These are phyloP conservation scores for Pseudanteris insignis DNA, from an alignment of 2,888 invertebrate genomes.

Conservation along the genomic window DNA sequence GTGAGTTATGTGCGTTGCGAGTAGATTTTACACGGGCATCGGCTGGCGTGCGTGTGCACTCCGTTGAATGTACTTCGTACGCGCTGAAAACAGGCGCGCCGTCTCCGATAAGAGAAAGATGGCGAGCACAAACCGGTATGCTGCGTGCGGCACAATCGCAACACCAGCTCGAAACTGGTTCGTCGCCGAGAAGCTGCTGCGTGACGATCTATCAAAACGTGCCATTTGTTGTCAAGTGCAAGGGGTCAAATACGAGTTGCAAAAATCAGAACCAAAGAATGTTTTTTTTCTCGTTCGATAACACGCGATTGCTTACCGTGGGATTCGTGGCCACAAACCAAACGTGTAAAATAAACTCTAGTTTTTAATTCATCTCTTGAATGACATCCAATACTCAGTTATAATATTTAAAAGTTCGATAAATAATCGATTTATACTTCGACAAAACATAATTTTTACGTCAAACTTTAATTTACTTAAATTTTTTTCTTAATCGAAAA, in stretches of 20 bases:
- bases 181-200: conserved; percentile 18
- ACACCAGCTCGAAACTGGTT: conserved; percentile 32
- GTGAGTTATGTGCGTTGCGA: conserved; percentile 39
- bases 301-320: conserved; percentile 5
- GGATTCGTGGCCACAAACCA: background rate
- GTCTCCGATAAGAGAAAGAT: conserved; percentile 7
- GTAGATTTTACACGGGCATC: conserved; percentile 24
- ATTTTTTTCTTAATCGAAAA: background rate
- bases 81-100: conserved; percentile 14
- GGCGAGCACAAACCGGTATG: too few species aligned
- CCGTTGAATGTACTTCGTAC: background rate
- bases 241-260: conserved; percentile 23
- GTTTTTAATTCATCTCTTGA: too few species aligned
- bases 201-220: conserved; percentile 27
- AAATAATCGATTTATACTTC: too few species aligned
- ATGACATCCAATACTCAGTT: too few species aligned
- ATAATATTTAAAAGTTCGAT: too few species aligned
- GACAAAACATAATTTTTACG: background rate
- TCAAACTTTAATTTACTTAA: background rate
- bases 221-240: conserved; percentile 33
- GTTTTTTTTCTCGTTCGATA: conserved; percentile 11
- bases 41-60: conserved; percentile 4
- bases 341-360: too few species aligned
- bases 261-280: conserved; percentile 21
- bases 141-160: conserved; percentile 36